Conservation (phyloP, 2,888 invertebrate genomes). For the Cinara cedri region DNA sequence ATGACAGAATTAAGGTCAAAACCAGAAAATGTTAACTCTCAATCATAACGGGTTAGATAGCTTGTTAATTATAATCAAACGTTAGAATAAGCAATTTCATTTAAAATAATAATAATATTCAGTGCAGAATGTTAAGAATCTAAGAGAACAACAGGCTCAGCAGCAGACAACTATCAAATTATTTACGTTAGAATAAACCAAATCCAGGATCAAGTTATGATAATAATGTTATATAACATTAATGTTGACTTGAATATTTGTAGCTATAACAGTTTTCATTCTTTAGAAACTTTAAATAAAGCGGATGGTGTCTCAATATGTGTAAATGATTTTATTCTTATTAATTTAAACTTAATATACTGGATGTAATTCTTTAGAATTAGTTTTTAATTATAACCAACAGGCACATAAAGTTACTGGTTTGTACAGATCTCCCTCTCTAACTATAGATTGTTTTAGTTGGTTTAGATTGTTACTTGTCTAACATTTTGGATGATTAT, state of each 20-base stretch:
- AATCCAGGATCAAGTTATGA: no score
- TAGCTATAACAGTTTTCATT: not conserved
- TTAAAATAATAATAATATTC: no score
- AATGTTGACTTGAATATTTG: not conserved
- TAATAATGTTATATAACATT: no score
- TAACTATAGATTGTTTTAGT: not conserved
- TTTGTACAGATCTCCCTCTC: not conserved
- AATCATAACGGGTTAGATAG: no score
- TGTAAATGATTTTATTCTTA: not conserved
- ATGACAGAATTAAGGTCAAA: no score
- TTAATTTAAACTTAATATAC: not conserved
- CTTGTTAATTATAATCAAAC: no score
- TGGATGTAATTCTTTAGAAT: not conserved
- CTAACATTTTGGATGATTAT: not conserved
- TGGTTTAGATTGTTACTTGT: not conserved
- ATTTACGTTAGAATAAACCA: no score
- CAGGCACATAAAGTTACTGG: not conserved
- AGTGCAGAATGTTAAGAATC: no score
- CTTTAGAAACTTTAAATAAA: not conserved
- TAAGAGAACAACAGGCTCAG: no score
- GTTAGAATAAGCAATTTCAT: no score
- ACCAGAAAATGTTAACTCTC: no score
- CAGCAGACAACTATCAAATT: no score
- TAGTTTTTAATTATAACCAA: not conserved
- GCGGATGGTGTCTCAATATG: conserved; percentile 10